phyloP scores from a whole-genome alignment of 2,113 vertebrate species.

The Potamarius usumacintae region DNA sequence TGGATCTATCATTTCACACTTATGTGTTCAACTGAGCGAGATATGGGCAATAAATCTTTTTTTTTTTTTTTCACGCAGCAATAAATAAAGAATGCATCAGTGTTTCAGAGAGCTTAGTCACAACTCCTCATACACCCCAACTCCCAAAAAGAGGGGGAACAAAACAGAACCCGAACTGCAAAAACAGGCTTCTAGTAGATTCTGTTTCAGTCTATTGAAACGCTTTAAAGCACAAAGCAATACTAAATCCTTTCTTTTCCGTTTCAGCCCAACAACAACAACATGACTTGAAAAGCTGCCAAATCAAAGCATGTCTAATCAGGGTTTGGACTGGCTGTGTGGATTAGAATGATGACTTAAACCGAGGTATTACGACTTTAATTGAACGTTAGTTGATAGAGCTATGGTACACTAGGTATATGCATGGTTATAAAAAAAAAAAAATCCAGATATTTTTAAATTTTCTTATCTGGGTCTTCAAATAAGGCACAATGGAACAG shows the following conservation, averaged over 20 bases:
- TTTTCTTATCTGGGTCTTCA: background rate
- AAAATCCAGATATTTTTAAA: background rate
- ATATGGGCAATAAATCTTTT: conserved; percentile 52
- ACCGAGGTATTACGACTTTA: conserved; percentile 13
- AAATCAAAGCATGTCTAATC: conserved; percentile 42
- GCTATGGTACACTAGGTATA: background rate
- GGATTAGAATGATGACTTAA: conserved; percentile 36
- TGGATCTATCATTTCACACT: conserved; percentile 60
- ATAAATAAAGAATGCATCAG: conserved; percentile 58
- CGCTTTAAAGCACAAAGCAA: conserved; percentile 20
- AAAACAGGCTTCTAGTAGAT: conserved; percentile 7
- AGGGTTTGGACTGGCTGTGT: conserved; percentile 18
- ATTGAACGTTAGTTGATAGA: background rate
- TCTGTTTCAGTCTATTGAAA: conserved; percentile 13
- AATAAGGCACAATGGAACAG: background rate
- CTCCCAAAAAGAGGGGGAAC: background rate
- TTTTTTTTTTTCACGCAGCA: conserved; percentile 40
- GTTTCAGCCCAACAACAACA: conserved; percentile 28
- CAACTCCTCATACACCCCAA: background rate
- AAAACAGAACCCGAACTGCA: background rate
- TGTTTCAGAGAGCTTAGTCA: conserved; percentile 46
- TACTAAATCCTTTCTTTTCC: conserved; percentile 31
- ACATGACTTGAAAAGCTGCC: conserved; percentile 12
- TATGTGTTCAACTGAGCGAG: conserved; percentile 49
- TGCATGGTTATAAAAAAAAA: background rate